A percentile compares a stretch with the other conserved stretches of the same genome.
Evolutionary conservation across 1,140 invertebrate genomes (phyloP).

Genomic region (Nasonia vitripennis): DNA sequence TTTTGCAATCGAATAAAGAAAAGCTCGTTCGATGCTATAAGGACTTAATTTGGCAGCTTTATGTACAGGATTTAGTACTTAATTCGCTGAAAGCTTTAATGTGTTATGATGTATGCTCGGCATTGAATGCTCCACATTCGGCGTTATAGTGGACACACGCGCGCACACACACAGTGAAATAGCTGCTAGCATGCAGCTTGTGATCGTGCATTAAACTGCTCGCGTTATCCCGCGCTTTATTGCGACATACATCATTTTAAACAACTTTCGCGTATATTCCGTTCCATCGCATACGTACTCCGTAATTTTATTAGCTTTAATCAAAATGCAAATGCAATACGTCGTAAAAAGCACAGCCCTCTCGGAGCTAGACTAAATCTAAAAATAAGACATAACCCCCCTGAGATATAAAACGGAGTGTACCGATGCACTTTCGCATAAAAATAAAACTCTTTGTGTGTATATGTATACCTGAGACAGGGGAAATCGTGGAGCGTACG

Average conservation of each 20-base stretch:
- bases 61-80: background rate
- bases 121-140: constrained; percentile 23
- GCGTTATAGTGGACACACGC: background rate
- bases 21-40: background rate
- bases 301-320: background rate
- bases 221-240: background rate
- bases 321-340: background rate
- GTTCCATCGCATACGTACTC: background rate
- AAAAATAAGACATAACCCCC: background rate
- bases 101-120: constrained; percentile 9
- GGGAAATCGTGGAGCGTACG: constrained; percentile 85
- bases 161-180: background rate
- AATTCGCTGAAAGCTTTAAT: constrained; percentile 6
- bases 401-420: background rate
- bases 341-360: too few relatives aligned
- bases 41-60: background rate
- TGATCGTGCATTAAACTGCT: background rate
- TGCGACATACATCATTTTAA: background rate
- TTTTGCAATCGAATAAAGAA: background rate
- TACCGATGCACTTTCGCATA: background rate
- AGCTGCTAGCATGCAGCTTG: background rate
- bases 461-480: constrained; percentile 73
- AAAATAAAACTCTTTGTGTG: background rate
- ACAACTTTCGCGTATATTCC: background rate
- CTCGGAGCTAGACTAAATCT: background rate